Conservation (phyloP, 2,113 vertebrate species). For the Eudorcas thomsonii region DNA sequence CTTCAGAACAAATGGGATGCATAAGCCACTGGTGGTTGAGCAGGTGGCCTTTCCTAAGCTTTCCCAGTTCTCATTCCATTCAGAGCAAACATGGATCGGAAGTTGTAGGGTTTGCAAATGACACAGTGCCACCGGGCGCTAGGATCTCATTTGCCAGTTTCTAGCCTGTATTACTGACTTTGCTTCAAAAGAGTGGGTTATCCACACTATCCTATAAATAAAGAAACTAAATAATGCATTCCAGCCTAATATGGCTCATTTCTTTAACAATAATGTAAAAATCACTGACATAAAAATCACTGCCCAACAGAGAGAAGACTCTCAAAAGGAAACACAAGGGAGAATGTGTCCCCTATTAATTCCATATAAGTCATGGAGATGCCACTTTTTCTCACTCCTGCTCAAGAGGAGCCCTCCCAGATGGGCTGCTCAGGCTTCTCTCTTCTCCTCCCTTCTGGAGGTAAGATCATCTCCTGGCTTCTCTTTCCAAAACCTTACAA, state of each 20-base stretch:
- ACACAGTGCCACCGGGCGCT: not conserved
- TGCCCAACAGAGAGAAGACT: constrained; percentile 27
- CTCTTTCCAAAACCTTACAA: not conserved
- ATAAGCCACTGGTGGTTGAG: not conserved
- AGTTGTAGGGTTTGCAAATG: not conserved
- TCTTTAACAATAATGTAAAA: constrained; percentile 38
- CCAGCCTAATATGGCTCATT: constrained; percentile 34
- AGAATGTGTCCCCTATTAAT: not conserved
- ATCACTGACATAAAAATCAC: not conserved
- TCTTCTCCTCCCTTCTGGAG: not conserved
- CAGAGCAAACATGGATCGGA: not conserved
- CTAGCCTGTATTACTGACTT: not conserved
- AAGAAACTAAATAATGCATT: constrained; percentile 52
- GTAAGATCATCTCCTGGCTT: not conserved
- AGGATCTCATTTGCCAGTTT: not conserved
- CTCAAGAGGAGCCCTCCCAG: not conserved
- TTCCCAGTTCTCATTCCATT: not conserved
- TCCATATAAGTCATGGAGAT: constrained; percentile 2
- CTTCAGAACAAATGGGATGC: not conserved
- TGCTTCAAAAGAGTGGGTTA: constrained; percentile 25
- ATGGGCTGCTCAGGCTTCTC: not conserved
- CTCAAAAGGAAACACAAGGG: constrained; percentile 48
- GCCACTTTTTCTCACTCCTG: not conserved
- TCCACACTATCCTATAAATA: constrained; percentile 27
- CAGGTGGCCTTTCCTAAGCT: constrained; percentile 1